Evolutionary conservation across 1,140 invertebrate genomes (phyloP).

Genomic region (Lepidurus apus): DNA sequence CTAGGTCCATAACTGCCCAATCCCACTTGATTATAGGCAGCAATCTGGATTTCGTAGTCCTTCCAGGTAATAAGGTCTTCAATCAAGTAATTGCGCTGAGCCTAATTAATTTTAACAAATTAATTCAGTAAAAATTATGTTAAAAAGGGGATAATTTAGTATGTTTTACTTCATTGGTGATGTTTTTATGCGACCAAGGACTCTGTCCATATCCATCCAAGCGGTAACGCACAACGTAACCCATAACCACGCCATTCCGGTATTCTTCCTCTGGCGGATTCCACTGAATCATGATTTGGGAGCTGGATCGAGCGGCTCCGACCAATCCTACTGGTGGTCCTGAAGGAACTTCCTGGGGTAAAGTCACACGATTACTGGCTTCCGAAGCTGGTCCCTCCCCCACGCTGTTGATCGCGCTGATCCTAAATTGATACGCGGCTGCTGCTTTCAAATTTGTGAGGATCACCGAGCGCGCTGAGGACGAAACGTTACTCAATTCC

Average conservation of each 20-base stretch:
- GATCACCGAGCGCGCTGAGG: conserved; percentile 68
- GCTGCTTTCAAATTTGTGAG: conserved; percentile 86
- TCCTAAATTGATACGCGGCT: conserved; percentile 89
- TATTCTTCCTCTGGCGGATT: conserved; percentile 87
- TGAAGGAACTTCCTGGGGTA: conserved; percentile 88
- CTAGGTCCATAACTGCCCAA: conserved; percentile 87
- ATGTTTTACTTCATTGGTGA: conserved; percentile 69
- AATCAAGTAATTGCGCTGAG: conserved; percentile 85
- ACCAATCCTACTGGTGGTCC: conserved; percentile 83
- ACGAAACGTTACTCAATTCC: conserved; percentile 77
- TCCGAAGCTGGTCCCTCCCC: conserved; percentile 83
- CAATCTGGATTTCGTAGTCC: conserved; percentile 94
- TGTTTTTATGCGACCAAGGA: conserved; percentile 81
- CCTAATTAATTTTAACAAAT: conserved; percentile 42
- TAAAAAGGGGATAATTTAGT: conserved; percentile 30
- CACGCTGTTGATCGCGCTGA: conserved; percentile 85
- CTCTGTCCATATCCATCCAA: conserved; percentile 81
- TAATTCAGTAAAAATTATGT: conserved; percentile 23
- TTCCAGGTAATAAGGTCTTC: conserved; percentile 95
- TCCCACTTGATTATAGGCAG: conserved; percentile 95
- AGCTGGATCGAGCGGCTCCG: conserved; percentile 82
- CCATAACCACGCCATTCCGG: conserved; percentile 88
- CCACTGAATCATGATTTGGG: conserved; percentile 96
- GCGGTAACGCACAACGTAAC: conserved; percentile 86
- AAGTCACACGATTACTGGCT: conserved; percentile 74